Evolutionary conservation across 2,797 vertebrate genomes (phyloP).

Genomic region (Kryptolebias ocellatus): DNA sequence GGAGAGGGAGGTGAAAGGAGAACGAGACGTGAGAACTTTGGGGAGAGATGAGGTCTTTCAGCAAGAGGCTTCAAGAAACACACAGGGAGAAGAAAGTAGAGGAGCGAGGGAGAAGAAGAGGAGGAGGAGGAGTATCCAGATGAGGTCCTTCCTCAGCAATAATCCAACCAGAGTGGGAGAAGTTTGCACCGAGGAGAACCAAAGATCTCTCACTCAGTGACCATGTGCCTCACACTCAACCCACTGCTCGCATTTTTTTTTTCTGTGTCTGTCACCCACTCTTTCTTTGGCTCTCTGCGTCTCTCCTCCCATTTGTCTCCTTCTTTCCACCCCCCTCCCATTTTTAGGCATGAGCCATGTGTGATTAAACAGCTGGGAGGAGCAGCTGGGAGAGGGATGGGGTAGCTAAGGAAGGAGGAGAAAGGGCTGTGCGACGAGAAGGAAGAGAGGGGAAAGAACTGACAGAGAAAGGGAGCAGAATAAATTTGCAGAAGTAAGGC

Average conservation of each 20-base stretch:
- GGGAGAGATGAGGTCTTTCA: conserved; percentile 47
- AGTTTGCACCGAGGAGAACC: conserved; percentile 66
- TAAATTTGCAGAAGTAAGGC: conserved; percentile 27
- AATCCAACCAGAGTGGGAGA: conserved; percentile 73
- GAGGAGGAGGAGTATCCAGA: conserved; percentile 54
- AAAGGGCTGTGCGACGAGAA: conserved; percentile 2
- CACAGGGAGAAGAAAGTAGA: conserved; percentile 25
- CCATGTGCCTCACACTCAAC: conserved; percentile 82
- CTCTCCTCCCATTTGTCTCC: conserved; percentile 73
- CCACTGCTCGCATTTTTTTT: conserved; percentile 70
- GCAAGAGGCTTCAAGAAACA: conserved; percentile 25
- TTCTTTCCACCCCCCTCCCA: conserved; percentile 76
- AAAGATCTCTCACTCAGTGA: conserved; percentile 85
- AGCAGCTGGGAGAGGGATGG: conserved; percentile 79
- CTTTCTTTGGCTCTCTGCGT: conserved; percentile 63
- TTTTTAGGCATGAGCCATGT: conserved; percentile 85
- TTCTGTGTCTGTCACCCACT: conserved; percentile 61
- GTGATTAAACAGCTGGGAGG: conserved; percentile 84
- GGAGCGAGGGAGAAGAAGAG: conserved; percentile 28
- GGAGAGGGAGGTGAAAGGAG: conserved; percentile 59
- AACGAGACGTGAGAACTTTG: conserved; percentile 64
- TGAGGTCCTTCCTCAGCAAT: conserved; percentile 67
- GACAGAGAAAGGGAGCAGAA: conserved; percentile 28
- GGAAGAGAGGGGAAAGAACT: conserved; percentile 10
- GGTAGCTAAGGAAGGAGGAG: conserved; percentile 7